Evolutionary conservation across 2,888 invertebrate species (phyloP), one percentile per base, ranked within the genome.

Genomic region (Trilocha varians): DNA sequence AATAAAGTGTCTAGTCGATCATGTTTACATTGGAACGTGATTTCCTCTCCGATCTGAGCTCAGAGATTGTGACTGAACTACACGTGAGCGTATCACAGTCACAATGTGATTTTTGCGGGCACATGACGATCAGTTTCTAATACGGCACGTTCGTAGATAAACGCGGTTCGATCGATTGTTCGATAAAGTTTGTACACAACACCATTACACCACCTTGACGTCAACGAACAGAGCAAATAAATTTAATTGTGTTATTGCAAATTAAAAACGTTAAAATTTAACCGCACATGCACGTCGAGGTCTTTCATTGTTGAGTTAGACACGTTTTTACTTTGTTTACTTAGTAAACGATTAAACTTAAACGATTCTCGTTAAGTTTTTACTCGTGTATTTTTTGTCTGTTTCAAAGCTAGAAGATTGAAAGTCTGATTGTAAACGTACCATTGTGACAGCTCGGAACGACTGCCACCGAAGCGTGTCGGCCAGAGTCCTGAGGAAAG

Each of bases 391-490:
- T n/a, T n/a, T n/a, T n/a, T n/a, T n/a, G n/a, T n/a, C n/a, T n/a
- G n/a, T n/a, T n/a, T n/a, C n/a, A n/a, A n/a, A n/a, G n/a, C n/a
- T 8, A 4, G 8, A 4, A 4, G 18, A 18, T 5, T 6, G 11
- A 25, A 25, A 25, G 4, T 25, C 11, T 3, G 2, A 25, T 25
- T 25, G 55, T 55, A 65, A 68, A 75, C 76, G 62, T 78, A 83
- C 78, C 70, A 71, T 65, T 55, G 75, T 65, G 60, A 72, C 67
- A 59, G 70, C 65, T 48, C 75, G 73, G 44, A 80, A 66, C 49
- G 74, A 73, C 53, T 70, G 77, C 77, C 80, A 78, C 50, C 83
- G 77, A 55, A 84, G 78, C 82, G 82, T 69, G 48, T 74, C 83
- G 70, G 71, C 72, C 62, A 84, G 68, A 67, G 78, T 72, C 71